Evolutionary conservation across 53 echinoderm and acorn worm species (phyloP), one percentile per base, ranked within the genome.

Genomic region (Zoroaster sp.): DNA sequence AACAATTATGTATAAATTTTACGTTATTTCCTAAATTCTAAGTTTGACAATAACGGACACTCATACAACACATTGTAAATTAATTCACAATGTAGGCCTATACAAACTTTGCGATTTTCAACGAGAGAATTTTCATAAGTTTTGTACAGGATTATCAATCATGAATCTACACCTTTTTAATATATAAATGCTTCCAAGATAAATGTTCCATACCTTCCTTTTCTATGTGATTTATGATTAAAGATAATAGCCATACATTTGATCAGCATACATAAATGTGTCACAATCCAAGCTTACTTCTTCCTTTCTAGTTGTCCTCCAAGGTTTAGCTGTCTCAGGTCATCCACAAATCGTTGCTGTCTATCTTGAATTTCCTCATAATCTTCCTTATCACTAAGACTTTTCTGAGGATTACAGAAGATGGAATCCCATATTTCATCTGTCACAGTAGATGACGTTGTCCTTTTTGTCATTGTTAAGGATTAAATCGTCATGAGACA

Each of bases 401-500:
- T 21, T 13, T 14, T 15, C 51, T 15, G 76, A 21, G n/a, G 31
- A 17, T 31, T 40, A 5, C 75, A 33, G 59, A 88, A 88, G 77
- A 88, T 45, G 25, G 77, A 18, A 21, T 88, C 77, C 88, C 77
- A 88, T 31, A 88, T 88, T 7, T 88, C 88, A 11, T 76, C 69
- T 3, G 77, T 44, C 28, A 88, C 77, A 9, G 88, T 88, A 17
- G 77, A 77, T 30, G 77, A 74, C 33, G 75, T 10, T n/a, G 31
- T 9, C 39, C 31, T 63, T 32, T 28, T 63, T 35, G 65, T 8
- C 80, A 80, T 80, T 3, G 23, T 41, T 12, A n/a, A 8, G 38
- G 74, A 25, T 20, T 23, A 74, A 0, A 5, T 25, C 25, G 8
- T 9, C 31, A 21, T 66, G 11, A 18, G 5, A 46, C 7, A 13